Conservation (phyloP, 2,113 vertebrate species). For the Ammodytes marinus region DNA sequence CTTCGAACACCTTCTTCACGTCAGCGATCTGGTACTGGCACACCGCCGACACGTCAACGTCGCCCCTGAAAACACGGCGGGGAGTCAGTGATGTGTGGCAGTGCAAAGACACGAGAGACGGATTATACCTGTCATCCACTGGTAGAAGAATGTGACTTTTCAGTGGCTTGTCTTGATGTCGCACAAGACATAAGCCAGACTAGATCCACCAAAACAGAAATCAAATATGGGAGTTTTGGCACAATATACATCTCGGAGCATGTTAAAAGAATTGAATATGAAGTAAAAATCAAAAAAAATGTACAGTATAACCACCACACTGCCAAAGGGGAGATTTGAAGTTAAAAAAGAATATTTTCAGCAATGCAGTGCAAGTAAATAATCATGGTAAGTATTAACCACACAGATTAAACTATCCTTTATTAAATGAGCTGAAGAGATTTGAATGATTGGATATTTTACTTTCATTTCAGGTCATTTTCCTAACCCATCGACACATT, state of each 20-base stretch:
- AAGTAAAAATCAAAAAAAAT: too few species aligned
- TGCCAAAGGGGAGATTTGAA: too few species aligned
- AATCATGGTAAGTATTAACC: too few species aligned
- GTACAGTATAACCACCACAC: too few species aligned
- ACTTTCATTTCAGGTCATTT: too few species aligned
- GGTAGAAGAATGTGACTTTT: constrained; percentile 29
- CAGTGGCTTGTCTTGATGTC: background rate
- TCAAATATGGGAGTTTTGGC: background rate
- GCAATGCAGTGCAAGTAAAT: constrained; percentile 5
- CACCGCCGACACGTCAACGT: constrained; percentile 92
- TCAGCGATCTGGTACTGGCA: constrained; percentile 92
- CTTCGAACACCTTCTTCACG: constrained; percentile 93
- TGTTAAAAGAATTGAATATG: background rate
- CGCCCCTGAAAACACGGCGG: constrained; percentile 87
- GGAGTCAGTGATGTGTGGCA: constrained; percentile 46
- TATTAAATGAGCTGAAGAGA: background rate
- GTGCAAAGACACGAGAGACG: constrained; percentile 33
- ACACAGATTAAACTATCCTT: background rate
- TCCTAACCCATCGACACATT: too few species aligned
- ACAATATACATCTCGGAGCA: background rate
- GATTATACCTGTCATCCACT: constrained; percentile 36
- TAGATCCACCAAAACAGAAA: background rate
- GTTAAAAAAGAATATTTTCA: background rate
- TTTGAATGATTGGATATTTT: too few species aligned
- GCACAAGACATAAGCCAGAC: background rate